Evolutionary conservation across 1,140 invertebrate genomes (phyloP), one percentile per base, ranked within the genome.

Genomic region (Macrobrachium rosenbergii): DNA sequence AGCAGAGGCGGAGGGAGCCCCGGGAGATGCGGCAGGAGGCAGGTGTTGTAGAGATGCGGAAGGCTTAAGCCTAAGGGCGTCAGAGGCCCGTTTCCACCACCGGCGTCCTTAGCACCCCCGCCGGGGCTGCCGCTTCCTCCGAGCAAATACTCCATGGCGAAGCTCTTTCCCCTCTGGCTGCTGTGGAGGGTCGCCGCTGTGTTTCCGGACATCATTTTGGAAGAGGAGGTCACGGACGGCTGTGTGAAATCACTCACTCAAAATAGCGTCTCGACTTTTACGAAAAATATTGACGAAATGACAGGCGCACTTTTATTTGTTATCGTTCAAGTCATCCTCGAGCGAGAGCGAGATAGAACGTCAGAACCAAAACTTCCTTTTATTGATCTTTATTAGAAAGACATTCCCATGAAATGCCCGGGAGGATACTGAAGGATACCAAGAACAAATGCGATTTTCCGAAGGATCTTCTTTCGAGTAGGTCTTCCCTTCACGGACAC

Each of bases 81-180:
- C 73, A 88, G 21, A 17, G 86, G 28, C 60, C 80, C 86, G 43
- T 62, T 69, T 14, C 63, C 52, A 75, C 84, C 84, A n/a, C 80
- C 86, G 62, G 72, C 28, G 43, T 82, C 86, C 19, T 78, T 78
- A 14, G 45, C 80, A 19, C 75, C 72, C 21, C 73, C 73, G 43
- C 80, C 86, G 21, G 52, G 21, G 19, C 59, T 28, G 19, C 73
- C 73, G 12, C 80, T 81, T 28, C 84, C 84, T n/a, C 77, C 84
- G 17, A 88, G 86, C 60, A 88, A 59, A 43, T 88, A 88, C 62
- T 88, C 86, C 86, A 88, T 88, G 19, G 86, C 86, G 37, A 88
- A 88, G 80, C 86, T 88, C 58, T 88, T 88, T 6, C 86, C 86
- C 45, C 86, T 76, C 79, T 83, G 80, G 10, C 80, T 62, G n/a